phyloP scores from a whole-genome alignment of 2,888 invertebrate species.

The Leptopilina drosophilae region DNA sequence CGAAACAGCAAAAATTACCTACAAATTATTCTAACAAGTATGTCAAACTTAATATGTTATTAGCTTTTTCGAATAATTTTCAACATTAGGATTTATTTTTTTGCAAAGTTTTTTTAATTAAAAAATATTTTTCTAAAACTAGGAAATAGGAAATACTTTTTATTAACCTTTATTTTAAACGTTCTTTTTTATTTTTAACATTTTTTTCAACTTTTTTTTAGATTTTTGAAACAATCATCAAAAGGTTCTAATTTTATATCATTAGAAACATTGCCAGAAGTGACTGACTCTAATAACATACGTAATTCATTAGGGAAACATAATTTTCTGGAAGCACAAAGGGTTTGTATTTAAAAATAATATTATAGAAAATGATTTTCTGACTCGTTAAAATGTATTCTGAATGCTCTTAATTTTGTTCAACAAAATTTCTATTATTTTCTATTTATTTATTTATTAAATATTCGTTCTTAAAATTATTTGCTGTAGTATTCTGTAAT shows the following conservation, averaged over 20 bases:
- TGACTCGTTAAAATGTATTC: too few relatives aligned
- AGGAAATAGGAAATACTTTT: neutral
- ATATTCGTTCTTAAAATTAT: too few relatives aligned
- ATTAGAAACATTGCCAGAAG: conserved; percentile 16
- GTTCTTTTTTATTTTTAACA: neutral
- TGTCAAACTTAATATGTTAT: neutral
- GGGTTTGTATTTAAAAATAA: neutral
- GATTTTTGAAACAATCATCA: conserved; percentile 20
- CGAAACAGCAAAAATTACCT: conserved; percentile 53
- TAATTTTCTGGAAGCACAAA: neutral
- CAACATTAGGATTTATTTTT: too few relatives aligned
- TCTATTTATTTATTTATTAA: neutral
- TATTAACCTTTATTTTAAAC: neutral
- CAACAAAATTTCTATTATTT: neutral
- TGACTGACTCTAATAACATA: neutral
- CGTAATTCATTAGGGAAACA: neutral
- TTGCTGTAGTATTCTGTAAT: neutral
- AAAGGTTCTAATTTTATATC: neutral
- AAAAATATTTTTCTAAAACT: too few relatives aligned
- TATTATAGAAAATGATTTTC: neutral
- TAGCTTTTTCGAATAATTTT: too few relatives aligned
- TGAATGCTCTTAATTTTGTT: neutral
- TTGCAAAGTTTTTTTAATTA: too few relatives aligned
- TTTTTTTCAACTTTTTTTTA: conserved; percentile 27
- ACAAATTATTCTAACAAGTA: conserved; percentile 62